Conservation (phyloP, 2,797 vertebrate species). For the Danio kyathit region DNA sequence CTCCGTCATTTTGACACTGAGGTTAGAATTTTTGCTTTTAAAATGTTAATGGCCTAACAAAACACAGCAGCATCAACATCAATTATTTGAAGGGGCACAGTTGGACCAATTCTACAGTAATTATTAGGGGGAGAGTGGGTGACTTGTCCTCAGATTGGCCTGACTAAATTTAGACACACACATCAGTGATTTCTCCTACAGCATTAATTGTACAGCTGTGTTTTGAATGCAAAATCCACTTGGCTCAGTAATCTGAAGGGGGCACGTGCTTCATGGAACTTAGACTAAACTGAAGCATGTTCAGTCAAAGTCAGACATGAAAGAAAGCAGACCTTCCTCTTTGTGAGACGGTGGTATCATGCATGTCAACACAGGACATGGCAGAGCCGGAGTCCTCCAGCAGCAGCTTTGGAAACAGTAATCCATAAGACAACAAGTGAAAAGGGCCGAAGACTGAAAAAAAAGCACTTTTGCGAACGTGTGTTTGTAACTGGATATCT, state of each 20-base stretch:
- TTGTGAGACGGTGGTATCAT: slow-evolving; percentile 74
- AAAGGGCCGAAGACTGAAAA: slow-evolving; percentile 2
- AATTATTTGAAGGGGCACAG: no score
- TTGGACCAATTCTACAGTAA: no score
- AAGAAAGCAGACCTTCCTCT: slow-evolving; percentile 78
- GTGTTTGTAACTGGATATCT: slow-evolving; percentile 14
- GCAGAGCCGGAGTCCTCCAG: slow-evolving; percentile 33
- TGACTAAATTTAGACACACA: not conserved
- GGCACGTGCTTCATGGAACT: slow-evolving; percentile 44
- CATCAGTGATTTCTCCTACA: not conserved
- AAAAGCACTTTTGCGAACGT: not conserved
- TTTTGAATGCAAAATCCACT: not conserved
- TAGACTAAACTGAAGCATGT: slow-evolving; percentile 70
- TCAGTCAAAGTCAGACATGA: slow-evolving; percentile 68
- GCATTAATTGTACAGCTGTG: not conserved
- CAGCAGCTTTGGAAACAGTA: slow-evolving; percentile 43
- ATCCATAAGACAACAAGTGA: slow-evolving; percentile 31
- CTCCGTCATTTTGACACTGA: no score
- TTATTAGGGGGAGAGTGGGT: no score
- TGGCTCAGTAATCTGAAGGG: not conserved
- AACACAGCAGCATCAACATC: no score
- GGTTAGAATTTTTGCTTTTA: no score
- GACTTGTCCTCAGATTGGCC: not conserved
- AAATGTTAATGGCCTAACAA: no score
- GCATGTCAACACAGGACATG: slow-evolving; percentile 77